Base-by-base conservation (phyloP, 2,113 vertebrate genomes). In the Anguilla japonica region DNA sequence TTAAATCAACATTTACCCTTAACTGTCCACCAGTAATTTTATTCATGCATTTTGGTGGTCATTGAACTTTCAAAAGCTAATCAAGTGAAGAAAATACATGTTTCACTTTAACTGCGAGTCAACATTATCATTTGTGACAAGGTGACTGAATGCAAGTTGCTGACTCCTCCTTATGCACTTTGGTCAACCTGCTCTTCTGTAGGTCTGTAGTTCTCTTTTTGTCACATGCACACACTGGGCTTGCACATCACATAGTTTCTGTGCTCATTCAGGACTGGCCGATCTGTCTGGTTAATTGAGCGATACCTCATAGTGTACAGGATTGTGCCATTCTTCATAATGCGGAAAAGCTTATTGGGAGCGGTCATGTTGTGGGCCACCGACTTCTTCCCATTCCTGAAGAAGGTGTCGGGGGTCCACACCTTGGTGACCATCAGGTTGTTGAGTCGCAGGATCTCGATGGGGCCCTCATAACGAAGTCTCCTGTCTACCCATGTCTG, bases 351-450 rank as follows among this genome's bases (percentile, higher is more conserved):
- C 71, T 97, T 97, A 92, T 97, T 97, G 88, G 96, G 96, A 3
- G 71, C 71, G 29, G 71, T 75, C 71, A 75, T 75, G 71, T 75
- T 75, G 71, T 75, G 71, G 8, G 34, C 79, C 41, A 80, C 41
- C 15, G 79, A 80, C 79, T 80, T 80, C 79, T 80, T 80, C 15
- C 79, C 79, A 39, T 80, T 80, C 34, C 34, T 40, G 79, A 80
- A 80, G 79, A 80, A 80, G 34, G 79, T 80, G 86, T 97, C 96
- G 83, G 96, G 96, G 83, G 96, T 97, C 96, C 96, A 97, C 43
- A 97, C 96, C 93, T 97, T 97, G 0, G 95, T 96, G 91, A 97
- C 96, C 96, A 97, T 97, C 93, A 97, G 91, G 90, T 97, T 97
- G 90, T 97, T 97, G 90, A 97, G 91, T 84, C 96, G 95, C 90